Percentiles rank a stretch among this genome's conserved stretches.
Conservation (phyloP, 2,113 vertebrate genomes). For the Odobenus rosmarus region DNA sequence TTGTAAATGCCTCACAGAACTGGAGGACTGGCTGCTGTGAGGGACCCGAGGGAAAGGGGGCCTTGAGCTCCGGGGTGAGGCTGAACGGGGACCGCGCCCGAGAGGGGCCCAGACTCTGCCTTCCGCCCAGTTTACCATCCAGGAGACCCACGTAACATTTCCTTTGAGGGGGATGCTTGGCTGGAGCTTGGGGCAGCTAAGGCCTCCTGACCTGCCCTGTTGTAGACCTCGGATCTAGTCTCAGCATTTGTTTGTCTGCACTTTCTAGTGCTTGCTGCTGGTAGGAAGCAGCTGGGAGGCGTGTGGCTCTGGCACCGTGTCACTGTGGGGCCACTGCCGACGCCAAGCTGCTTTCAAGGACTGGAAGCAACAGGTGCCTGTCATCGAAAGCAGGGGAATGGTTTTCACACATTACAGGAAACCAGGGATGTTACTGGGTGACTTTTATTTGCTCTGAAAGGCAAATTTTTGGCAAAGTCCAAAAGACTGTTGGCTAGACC, state of each 20-base stretch:
- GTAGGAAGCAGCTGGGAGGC: slow-evolving; percentile 79
- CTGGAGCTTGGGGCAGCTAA: too few species aligned
- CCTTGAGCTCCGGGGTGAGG: not conserved
- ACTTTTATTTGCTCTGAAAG: slow-evolving; percentile 56
- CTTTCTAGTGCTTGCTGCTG: not conserved
- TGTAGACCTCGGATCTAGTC: not conserved
- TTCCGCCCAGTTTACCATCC: not conserved
- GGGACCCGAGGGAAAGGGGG: not conserved
- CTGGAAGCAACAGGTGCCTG: slow-evolving; percentile 70
- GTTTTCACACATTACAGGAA: slow-evolving; percentile 61
- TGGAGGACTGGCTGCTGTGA: not conserved
- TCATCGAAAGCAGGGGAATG: slow-evolving; percentile 72
- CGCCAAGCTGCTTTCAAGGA: slow-evolving; percentile 43
- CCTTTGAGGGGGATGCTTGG: not conserved
- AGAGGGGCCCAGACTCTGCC: not conserved
- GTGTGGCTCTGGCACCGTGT: slow-evolving; percentile 14
- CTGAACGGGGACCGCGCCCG: too few species aligned
- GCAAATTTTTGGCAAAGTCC: slow-evolving; percentile 56
- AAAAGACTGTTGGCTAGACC: slow-evolving; percentile 53
- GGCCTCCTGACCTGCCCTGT: not conserved
- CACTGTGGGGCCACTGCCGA: not conserved
- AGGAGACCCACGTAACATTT: not conserved
- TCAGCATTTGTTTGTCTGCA: not conserved
- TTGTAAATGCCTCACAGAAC: too few species aligned
- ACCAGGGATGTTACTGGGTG: slow-evolving; percentile 33